Percentiles rank a stretch among this genome's conserved stretches.
Conservation (phyloP, 2,113 vertebrate genomes). For the Naja naja region DNA sequence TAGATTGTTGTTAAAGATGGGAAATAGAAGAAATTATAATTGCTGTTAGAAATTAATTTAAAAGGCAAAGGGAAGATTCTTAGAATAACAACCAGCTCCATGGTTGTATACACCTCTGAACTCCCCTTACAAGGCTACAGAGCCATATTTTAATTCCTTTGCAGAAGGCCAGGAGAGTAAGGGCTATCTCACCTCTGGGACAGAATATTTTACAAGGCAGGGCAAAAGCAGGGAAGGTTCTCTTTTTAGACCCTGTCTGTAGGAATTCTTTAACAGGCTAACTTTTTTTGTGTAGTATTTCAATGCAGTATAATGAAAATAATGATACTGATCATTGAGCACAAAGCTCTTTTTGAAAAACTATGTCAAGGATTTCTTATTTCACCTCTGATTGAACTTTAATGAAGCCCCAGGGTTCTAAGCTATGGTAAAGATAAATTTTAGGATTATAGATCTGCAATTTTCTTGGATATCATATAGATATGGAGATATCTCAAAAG, state of each 20-base stretch:
- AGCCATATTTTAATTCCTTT: not conserved
- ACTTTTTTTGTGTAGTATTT: not conserved
- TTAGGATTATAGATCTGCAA: not conserved
- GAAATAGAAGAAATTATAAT: not conserved
- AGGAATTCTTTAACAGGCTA: not conserved
- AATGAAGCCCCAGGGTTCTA: not conserved
- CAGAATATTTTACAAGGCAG: not conserved
- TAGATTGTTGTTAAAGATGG: not conserved
- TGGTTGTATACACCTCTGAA: not conserved
- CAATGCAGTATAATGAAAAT: not conserved
- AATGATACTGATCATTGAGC: not conserved
- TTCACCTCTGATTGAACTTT: not conserved
- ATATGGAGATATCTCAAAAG: not conserved
- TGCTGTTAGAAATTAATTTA: not conserved
- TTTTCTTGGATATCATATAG: not conserved
- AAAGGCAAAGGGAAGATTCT: not conserved
- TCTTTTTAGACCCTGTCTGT: too few relatives aligned
- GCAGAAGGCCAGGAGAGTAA: not conserved
- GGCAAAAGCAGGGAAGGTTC: too few relatives aligned
- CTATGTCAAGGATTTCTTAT: not conserved
- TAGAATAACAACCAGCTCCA: not conserved
- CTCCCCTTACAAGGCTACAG: not conserved
- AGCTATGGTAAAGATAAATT: not conserved
- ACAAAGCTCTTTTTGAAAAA: not conserved
- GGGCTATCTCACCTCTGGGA: not conserved